Percentiles rank a stretch among this genome's conserved stretches.
These are phyloP conservation scores for Hololepta plana DNA, from an alignment of 2,888 invertebrate genomes.

Conservation along the genomic window DNA sequence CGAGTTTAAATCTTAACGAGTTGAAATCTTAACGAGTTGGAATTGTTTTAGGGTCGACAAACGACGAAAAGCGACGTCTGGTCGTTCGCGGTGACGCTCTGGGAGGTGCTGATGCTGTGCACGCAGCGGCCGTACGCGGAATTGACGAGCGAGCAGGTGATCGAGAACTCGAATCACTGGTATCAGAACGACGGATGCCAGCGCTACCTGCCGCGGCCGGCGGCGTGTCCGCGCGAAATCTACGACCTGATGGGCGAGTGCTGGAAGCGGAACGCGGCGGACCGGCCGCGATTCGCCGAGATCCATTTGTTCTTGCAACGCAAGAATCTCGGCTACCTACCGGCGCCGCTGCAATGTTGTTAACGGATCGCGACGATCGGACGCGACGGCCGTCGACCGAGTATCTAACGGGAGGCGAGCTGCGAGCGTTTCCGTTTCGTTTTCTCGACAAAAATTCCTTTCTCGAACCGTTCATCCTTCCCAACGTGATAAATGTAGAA, in stretches of 20 bases:
- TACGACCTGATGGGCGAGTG: slow-evolving; percentile 86
- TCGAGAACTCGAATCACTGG: slow-evolving; percentile 33
- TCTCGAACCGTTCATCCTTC: too few relatives aligned
- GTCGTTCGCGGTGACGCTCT: slow-evolving; percentile 78
- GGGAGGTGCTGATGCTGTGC: slow-evolving; percentile 75
- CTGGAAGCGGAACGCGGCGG: slow-evolving; percentile 66
- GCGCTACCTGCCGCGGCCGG: slow-evolving; percentile 42
- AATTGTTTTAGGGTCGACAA: slow-evolving; percentile 71
- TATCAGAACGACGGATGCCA: slow-evolving; percentile 33
- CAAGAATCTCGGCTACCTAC: slow-evolving; percentile 48
- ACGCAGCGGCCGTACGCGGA: slow-evolving; percentile 64
- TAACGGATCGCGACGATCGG: too few relatives aligned
- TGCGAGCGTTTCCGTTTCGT: too few relatives aligned
- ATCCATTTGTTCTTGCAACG: slow-evolving; percentile 66
- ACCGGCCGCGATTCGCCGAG: slow-evolving; percentile 73
- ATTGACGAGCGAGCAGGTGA: slow-evolving; percentile 67
- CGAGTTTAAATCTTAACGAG: too few relatives aligned
- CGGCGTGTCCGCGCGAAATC: slow-evolving; percentile 68
- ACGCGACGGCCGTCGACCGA: too few relatives aligned
- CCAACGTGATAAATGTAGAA: too few relatives aligned
- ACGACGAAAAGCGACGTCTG: slow-evolving; percentile 80
- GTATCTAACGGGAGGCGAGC: too few relatives aligned
- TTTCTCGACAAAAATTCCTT: too few relatives aligned
- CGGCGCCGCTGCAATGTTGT: slow-evolving; percentile 22
- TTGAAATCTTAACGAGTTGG: too few relatives aligned